Evolutionary conservation across 1,140 invertebrate species (phyloP).

Genomic region (Pectinophora gossypiella): DNA sequence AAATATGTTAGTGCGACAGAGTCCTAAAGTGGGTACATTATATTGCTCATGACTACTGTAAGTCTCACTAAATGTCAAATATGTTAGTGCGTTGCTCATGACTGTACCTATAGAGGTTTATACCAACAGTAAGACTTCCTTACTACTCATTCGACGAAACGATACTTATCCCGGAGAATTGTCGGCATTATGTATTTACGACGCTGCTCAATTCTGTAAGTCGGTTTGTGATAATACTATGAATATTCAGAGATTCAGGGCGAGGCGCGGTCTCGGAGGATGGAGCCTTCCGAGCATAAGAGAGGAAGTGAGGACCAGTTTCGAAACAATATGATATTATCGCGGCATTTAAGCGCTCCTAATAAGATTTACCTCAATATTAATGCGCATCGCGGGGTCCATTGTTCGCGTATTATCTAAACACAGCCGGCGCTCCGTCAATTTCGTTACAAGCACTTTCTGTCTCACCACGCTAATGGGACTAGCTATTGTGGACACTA

Average conservation of each 20-base stretch:
- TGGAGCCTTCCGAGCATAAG: constrained; percentile 64
- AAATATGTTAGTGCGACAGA: no score
- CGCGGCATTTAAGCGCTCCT: constrained; percentile 65
- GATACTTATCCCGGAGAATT: constrained; percentile 27
- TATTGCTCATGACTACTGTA: no score
- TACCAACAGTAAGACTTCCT: no score
- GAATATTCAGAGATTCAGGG: constrained; percentile 55
- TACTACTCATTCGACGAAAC: no score
- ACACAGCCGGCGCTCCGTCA: constrained; percentile 34
- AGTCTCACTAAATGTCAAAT: no score
- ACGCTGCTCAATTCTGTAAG: constrained; percentile 44
- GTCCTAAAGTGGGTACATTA: no score
- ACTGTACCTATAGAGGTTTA: no score
- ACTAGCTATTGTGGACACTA: constrained; percentile 18
- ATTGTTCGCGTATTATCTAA: constrained; percentile 70
- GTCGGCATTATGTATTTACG: constrained; percentile 42
- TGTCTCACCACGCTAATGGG: constrained; percentile 11
- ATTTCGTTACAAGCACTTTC: constrained; percentile 26
- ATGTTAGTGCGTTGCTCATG: no score
- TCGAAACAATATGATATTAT: constrained; percentile 73
- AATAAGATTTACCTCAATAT: constrained; percentile 74
- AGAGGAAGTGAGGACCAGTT: constrained; percentile 63
- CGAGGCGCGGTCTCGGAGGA: constrained; percentile 57
- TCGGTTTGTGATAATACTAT: constrained; percentile 55
- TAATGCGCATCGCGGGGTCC: constrained; percentile 66